Conservation (phyloP, 1,140 invertebrate species). For the Chironomus tepperi region DNA sequence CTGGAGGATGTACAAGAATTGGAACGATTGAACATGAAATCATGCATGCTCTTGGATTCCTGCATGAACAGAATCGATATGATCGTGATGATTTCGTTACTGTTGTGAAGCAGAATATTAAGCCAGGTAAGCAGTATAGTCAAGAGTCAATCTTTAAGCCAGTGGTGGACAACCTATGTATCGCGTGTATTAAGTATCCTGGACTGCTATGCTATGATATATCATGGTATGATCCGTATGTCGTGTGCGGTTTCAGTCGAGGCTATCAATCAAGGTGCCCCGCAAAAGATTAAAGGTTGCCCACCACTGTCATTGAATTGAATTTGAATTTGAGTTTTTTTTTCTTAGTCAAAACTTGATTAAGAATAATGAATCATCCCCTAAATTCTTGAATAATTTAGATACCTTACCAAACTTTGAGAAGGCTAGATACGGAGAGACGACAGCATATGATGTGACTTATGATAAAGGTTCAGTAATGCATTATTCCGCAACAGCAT, state of each 20-base stretch:
- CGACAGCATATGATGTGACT: slow-evolving; percentile 52
- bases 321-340: no score
- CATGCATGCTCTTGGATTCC: slow-evolving; percentile 76
- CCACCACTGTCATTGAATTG: no score
- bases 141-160: no score
- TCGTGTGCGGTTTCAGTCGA: no score
- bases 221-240: no score
- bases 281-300: slow-evolving; percentile 31
- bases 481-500: slow-evolving; percentile 72
- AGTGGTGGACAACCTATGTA: no score
- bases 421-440: slow-evolving; percentile 47
- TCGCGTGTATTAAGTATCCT: no score
- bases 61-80: slow-evolving; percentile 75
- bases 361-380: no score
- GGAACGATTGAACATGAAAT: slow-evolving; percentile 76
- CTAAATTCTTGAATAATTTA: slow-evolving; percentile 32
- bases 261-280: background rate
- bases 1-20: slow-evolving; percentile 61
- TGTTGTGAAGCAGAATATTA: slow-evolving; percentile 63
- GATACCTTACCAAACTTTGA: slow-evolving; percentile 60
- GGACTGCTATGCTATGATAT: no score
- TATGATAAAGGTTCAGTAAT: slow-evolving; percentile 78
- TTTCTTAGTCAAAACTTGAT: no score
- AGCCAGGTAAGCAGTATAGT: slow-evolving; percentile 48
- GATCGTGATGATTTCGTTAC: slow-evolving; percentile 68